Evolutionary conservation across 2,888 invertebrate species (phyloP).

Genomic region (Leucophora obtusa): DNA sequence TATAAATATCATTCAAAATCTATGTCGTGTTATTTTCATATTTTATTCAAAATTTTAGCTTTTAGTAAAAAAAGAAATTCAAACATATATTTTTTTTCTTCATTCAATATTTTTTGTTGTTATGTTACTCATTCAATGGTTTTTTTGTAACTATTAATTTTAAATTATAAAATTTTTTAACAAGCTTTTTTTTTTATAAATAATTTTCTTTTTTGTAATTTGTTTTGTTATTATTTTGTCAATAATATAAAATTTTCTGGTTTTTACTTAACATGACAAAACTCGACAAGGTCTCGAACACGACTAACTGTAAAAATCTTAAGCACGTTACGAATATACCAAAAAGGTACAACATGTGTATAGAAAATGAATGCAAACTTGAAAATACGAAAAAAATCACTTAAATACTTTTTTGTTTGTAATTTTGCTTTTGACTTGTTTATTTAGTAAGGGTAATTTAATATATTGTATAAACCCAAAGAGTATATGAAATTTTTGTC

Average conservation of each 20-base stretch:
- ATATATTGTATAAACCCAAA: conserved; percentile 8
- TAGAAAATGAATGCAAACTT: conserved; percentile 47
- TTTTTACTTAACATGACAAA: conserved; percentile 77
- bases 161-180: conserved; percentile 53
- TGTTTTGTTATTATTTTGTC: conserved; percentile 42
- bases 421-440: background rate
- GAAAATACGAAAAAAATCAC: conserved; percentile 37
- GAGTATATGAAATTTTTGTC: no score
- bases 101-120: conserved; percentile 20
- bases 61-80: no score
- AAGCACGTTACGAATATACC: conserved; percentile 78
- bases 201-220: no score
- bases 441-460: conserved; percentile 38
- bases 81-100: conserved; percentile 8
- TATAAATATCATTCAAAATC: conserved; percentile 41
- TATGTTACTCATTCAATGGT: conserved; percentile 32
- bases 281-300: conserved; percentile 79
- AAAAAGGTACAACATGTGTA: conserved; percentile 69
- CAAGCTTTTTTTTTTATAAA: conserved; percentile 56
- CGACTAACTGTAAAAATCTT: conserved; percentile 79
- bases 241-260: no score
- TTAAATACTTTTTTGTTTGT: conserved; percentile 1
- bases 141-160: conserved; percentile 47
- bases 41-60: conserved; percentile 21
- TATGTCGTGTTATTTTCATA: conserved; percentile 51